Percentiles rank a stretch among this genome's conserved stretches.
These are phyloP conservation scores for Gnathonemus longibarbis DNA, from an alignment of 2,113 vertebrate genomes.

Conservation along the genomic window DNA sequence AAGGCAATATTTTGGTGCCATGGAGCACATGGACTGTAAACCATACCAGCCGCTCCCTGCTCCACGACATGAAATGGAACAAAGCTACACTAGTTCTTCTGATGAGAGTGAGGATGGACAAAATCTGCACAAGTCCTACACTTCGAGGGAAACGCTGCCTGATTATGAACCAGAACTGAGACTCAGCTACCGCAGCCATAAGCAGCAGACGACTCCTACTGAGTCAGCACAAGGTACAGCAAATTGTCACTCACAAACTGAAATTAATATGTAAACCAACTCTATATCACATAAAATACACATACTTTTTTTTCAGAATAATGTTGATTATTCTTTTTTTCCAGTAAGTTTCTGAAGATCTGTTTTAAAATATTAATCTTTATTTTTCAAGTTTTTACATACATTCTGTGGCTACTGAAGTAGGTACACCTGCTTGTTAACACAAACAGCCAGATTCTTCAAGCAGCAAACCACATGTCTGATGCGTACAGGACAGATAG, in stretches of 20 bases:
- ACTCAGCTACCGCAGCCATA: constrained; percentile 74
- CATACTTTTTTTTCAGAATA: background rate
- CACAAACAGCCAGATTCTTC: background rate
- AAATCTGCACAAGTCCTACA: constrained; percentile 71
- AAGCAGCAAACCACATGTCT: background rate
- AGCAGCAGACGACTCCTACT: constrained; percentile 65
- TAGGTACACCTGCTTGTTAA: background rate
- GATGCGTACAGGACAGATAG: background rate
- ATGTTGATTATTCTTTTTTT: background rate
- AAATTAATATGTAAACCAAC: background rate
- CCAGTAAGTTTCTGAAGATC: background rate
- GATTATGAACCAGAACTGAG: constrained; percentile 75
- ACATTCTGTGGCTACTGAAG: background rate
- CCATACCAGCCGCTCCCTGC: constrained; percentile 79
- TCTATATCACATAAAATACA: background rate
- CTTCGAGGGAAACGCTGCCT: constrained; percentile 70
- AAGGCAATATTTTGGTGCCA: constrained; percentile 53
- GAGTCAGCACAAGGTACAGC: constrained; percentile 65
- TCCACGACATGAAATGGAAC: constrained; percentile 77
- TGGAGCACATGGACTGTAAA: constrained; percentile 83
- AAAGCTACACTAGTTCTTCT: constrained; percentile 78
- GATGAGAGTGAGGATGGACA: constrained; percentile 78
- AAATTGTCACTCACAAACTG: background rate
- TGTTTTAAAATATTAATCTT: background rate
- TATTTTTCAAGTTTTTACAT: background rate